phyloP scores from a whole-genome alignment of 2,888 invertebrate genomes.

The Drosophila austrosaltans region DNA sequence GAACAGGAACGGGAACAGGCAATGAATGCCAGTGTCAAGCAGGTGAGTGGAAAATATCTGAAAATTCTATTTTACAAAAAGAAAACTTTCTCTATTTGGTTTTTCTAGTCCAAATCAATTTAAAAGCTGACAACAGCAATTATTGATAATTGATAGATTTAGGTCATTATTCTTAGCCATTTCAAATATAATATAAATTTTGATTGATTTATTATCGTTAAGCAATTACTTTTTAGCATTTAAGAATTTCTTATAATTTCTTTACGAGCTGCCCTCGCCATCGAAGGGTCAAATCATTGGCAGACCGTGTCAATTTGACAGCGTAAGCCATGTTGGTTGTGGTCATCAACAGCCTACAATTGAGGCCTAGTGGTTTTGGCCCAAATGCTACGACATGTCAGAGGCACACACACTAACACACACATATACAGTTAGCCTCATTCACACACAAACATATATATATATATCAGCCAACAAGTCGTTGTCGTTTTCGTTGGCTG shows the following conservation, averaged over 20 bases:
- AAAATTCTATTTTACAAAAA: background rate
- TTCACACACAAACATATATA: constrained; percentile 19
- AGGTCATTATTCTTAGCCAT: background rate
- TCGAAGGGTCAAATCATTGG: constrained; percentile 6
- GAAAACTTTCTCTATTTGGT: no score
- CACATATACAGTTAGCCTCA: background rate
- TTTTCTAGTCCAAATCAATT: no score
- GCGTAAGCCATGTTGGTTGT: constrained; percentile 37
- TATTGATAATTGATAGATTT: no score
- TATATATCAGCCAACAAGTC: constrained; percentile 66
- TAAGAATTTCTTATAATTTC: constrained; percentile 14
- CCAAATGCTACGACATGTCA: constrained; percentile 61
- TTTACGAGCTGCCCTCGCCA: constrained; percentile 3
- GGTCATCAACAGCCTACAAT: constrained; percentile 55
- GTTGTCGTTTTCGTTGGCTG: constrained; percentile 25
- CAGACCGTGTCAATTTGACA: constrained; percentile 45
- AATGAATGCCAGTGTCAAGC: constrained; percentile 89
- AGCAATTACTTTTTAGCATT: background rate
- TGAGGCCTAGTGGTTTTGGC: constrained; percentile 52
- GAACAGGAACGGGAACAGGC: constrained; percentile 22
- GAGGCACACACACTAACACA: constrained; percentile 20
- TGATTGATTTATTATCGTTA: constrained; percentile 2
- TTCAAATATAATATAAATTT: background rate
- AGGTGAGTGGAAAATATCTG: constrained; percentile 84
- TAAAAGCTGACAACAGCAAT: no score